Base-by-base conservation (phyloP, 1,140 invertebrate species). In the Macrobrachium rosenbergii region DNA sequence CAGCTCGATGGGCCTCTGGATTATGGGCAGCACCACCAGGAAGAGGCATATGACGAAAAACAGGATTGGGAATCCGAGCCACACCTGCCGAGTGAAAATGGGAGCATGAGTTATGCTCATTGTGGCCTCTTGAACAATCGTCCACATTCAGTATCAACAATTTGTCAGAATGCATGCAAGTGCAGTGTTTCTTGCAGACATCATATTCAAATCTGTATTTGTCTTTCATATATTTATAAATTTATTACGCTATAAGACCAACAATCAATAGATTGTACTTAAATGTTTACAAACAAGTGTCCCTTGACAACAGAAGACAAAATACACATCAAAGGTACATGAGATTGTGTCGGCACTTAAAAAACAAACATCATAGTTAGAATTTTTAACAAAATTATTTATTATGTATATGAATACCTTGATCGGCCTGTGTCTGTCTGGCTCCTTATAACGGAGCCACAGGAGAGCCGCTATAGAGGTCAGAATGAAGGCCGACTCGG, bases 401-500 rank as follows among this genome's bases (percentile, higher is more conserved):
- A n/a, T n/a, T n/a, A n/a, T n/a, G n/a, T 37, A 37, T 37, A 37
- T 37, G 28, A 58, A 62, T 93, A 98, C 97, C 93, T 96, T 98
- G 90, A 99, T 99, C 7, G 97, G 97, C 90, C 98, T 92, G 69
- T 94, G 92, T 90, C 97, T 93, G 82, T 97, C 92, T 0, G 98
- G 97, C 88, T 94, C 92, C 90, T 95, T 97, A 90, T 95, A 96
- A 69, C 98, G 93, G 77, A 98, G 93, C 93, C 96, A 97, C 16
- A 99, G 92, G 69, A 99, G 94, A 0, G 96, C 97, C 88, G 95
- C 94, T 19, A 99, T 97, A 80, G 97, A 97, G 52, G 98, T 92
- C 89, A 95, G 96, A 63, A 97, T 97, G 92, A 99, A 98, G 89
- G 97, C 94, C 37, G 97, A 92, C 92, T 99, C 98, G 59, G 98